Conservation (phyloP, 2,888 invertebrate species). For the Osmoderma eremita region DNA sequence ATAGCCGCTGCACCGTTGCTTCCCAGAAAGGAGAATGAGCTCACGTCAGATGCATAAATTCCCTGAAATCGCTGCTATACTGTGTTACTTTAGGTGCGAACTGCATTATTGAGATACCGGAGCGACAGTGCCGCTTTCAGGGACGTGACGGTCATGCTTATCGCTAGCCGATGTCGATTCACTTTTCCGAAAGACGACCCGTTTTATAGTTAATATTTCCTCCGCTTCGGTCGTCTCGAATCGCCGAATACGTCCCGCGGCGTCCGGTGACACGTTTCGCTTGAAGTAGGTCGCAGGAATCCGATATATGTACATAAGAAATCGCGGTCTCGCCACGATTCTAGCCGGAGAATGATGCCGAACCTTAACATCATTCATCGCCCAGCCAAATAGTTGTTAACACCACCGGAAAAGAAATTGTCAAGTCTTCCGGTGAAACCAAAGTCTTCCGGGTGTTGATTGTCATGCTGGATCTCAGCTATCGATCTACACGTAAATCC, state of each 20-base stretch:
- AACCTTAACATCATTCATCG: no score
- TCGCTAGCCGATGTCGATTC: conserved; percentile 2
- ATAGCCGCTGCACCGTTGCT: conserved; percentile 3
- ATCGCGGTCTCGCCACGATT: no score
- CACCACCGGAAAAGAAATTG: no score
- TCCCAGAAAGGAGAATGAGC: background rate
- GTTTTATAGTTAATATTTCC: conserved; percentile 15
- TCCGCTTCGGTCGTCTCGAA: background rate
- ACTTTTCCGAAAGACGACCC: conserved; percentile 21
- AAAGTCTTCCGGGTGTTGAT: no score
- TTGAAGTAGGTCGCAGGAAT: conserved; percentile 14
- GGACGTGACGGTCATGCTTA: conserved; percentile 16
- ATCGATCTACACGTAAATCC: no score
- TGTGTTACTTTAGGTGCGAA: conserved; percentile 20
- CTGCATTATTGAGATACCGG: conserved; percentile 19
- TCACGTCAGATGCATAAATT: conserved; percentile 4
- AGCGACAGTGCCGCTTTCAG: conserved; percentile 1
- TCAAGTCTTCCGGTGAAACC: no score
- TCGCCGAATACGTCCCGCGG: conserved; percentile 1
- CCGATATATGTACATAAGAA: background rate
- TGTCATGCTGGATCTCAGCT: no score
- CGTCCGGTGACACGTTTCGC: conserved; percentile 8
- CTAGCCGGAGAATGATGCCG: no score
- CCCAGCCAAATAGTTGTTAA: no score
- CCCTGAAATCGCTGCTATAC: background rate